phyloP scores from a whole-genome alignment of 2,888 invertebrate species.

The Drosophila mercatorum region DNA sequence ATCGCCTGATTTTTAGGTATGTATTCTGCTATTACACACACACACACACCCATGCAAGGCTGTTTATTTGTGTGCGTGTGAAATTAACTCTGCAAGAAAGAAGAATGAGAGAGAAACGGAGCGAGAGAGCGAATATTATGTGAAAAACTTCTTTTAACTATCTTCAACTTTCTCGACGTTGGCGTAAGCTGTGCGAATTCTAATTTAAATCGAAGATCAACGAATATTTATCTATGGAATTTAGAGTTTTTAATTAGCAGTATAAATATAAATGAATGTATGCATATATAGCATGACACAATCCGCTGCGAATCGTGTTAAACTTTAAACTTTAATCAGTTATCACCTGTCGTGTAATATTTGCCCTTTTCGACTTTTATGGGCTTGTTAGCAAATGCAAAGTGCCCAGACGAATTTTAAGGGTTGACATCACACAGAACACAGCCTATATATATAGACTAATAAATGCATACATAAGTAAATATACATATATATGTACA shows the following conservation, averaged over 20 bases:
- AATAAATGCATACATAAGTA: not conserved
- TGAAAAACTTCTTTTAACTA: not conserved
- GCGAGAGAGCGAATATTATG: not conserved
- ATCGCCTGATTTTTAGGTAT: conserved; percentile 83
- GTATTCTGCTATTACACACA: conserved; percentile 51
- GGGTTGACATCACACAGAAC: conserved; percentile 1
- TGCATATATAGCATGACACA: not conserved
- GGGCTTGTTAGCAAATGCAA: not conserved
- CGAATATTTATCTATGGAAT: not conserved
- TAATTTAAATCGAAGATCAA: not conserved
- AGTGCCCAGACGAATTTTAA: not conserved
- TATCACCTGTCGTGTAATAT: conserved; percentile 6
- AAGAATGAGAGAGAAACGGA: conserved; percentile 1
- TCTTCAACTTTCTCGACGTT: not conserved
- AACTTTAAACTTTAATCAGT: conserved; percentile 6
- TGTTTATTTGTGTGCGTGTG: conserved; percentile 18
- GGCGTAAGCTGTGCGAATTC: not conserved
- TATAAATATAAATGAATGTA: not conserved
- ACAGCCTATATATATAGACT: no score
- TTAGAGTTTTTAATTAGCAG: not conserved
- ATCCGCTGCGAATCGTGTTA: not conserved
- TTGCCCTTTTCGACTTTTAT: conserved; percentile 46
- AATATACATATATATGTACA: not conserved
- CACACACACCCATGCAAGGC: not conserved
- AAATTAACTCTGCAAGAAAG: conserved; percentile 17